phyloP scores from a whole-genome alignment of 2,113 vertebrate species.

The Myotis davidii region DNA sequence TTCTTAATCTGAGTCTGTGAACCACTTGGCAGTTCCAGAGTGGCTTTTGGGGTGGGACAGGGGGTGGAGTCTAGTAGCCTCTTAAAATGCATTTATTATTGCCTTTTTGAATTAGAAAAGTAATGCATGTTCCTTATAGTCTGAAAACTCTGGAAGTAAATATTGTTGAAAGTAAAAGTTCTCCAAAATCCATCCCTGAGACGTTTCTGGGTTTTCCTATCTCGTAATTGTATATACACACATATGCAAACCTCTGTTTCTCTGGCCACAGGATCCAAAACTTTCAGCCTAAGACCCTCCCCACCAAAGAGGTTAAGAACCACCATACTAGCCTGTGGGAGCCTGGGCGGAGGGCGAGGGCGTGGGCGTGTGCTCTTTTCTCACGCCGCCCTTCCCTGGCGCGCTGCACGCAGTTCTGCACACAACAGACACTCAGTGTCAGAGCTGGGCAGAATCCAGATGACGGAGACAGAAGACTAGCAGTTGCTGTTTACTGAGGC shows the following conservation, averaged over 20 bases:
- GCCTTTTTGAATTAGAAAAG: constrained; percentile 6
- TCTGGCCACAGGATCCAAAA: background rate
- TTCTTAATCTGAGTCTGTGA: constrained; percentile 18
- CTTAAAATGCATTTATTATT: background rate
- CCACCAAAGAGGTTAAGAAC: background rate
- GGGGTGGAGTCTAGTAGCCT: background rate
- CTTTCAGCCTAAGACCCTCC: background rate
- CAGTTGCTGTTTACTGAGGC: background rate
- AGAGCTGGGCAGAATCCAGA: background rate
- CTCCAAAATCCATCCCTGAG: background rate
- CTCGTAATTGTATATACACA: background rate
- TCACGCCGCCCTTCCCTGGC: background rate
- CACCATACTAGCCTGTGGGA: background rate
- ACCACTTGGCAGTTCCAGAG: background rate
- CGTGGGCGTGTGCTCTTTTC: accelerated
- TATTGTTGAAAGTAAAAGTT: background rate
- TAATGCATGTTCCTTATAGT: background rate
- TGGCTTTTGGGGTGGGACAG: background rate
- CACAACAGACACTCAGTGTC: background rate
- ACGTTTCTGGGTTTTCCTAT: background rate
- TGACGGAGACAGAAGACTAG: background rate
- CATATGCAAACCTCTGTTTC: background rate
- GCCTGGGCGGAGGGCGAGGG: background rate
- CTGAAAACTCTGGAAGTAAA: background rate
- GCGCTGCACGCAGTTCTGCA: background rate